phyloP scores from a whole-genome alignment of 2,113 vertebrate species.

The Papio anubis region DNA sequence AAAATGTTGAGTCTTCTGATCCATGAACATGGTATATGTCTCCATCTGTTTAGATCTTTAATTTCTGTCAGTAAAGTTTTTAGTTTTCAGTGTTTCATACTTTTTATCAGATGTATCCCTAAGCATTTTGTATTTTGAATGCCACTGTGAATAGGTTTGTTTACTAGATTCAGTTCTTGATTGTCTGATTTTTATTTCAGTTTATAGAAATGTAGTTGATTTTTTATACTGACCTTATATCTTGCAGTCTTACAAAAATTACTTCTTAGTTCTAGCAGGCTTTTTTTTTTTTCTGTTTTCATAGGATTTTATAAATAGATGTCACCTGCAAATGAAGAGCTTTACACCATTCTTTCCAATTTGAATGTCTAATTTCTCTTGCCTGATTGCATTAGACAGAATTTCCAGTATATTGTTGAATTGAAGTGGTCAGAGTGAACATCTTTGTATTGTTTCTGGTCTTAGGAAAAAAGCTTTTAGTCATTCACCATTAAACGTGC shows the following conservation, averaged over 20 bases:
- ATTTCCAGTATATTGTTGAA: not conserved
- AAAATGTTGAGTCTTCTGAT: not conserved
- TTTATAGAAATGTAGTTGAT: not conserved
- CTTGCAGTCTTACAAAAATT: not conserved
- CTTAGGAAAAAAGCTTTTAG: not conserved
- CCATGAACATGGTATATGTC: not conserved
- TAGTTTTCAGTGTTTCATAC: not conserved
- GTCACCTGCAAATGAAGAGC: not conserved
- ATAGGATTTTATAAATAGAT: not conserved
- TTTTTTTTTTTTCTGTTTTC: not conserved
- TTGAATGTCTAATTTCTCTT: not conserved
- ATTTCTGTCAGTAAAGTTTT: not conserved
- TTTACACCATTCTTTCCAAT: not conserved
- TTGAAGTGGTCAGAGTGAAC: not conserved
- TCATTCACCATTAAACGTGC: not conserved
- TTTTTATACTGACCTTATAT: not conserved
- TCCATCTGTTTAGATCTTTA: not conserved
- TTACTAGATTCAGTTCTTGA: not conserved
- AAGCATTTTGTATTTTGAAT: not conserved
- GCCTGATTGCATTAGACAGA: not conserved
- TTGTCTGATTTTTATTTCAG: not conserved
- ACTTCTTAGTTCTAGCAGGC: not conserved
- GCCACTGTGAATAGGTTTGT: not conserved
- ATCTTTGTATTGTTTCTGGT: not conserved
- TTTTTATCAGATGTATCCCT: not conserved